A percentile compares a stretch with the other conserved stretches of the same genome.
phyloP scores from a whole-genome alignment of 2,797 vertebrate species.

The Characodon lateralis region DNA sequence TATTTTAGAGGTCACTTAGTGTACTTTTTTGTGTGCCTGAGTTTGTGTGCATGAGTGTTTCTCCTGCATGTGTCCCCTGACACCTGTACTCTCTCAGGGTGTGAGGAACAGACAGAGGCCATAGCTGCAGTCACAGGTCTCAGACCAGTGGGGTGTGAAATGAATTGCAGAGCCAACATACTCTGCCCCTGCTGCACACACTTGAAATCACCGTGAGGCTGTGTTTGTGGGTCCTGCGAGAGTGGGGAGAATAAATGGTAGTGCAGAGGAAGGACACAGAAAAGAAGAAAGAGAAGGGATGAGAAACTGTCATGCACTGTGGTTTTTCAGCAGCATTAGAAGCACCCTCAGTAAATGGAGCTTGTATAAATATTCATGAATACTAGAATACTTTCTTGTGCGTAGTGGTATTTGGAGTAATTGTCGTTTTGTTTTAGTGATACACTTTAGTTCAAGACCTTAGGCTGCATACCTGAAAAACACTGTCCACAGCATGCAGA shows the following conservation, averaged over 20 bases:
- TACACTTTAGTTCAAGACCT: slow-evolving; percentile 17
- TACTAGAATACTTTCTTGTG: slow-evolving; percentile 16
- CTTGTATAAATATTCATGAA: slow-evolving; percentile 51
- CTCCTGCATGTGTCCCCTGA: slow-evolving; percentile 64
- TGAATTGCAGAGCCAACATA: slow-evolving; percentile 70
- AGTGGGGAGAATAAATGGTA: slow-evolving; percentile 7
- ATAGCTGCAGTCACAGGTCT: slow-evolving; percentile 76
- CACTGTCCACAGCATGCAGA: slow-evolving; percentile 1
- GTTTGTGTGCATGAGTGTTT: slow-evolving; percentile 18
- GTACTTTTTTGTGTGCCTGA: slow-evolving; percentile 32
- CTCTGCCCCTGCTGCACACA: slow-evolving; percentile 42
- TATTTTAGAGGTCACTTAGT: slow-evolving; percentile 62
- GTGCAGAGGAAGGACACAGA: slow-evolving; percentile 16
- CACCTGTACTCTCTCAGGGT: slow-evolving; percentile 74
- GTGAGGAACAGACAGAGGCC: slow-evolving; percentile 73
- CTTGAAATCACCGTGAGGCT: slow-evolving; percentile 27
- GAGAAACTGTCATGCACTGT: slow-evolving; percentile 11
- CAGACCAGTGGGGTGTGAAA: slow-evolving; percentile 81
- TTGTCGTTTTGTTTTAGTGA: slow-evolving; percentile 20
- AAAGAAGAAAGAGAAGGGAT: slow-evolving; percentile 21
- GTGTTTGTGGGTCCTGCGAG: slow-evolving; percentile 17
- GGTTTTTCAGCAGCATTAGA: slow-evolving; percentile 23
- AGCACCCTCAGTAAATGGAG: slow-evolving; percentile 34
- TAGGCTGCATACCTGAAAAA: slow-evolving; percentile 11
- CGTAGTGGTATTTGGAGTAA: slow-evolving; percentile 16